Base-by-base conservation (phyloP, 2,888 invertebrate species). In the Leptopilina drosophilae region DNA sequence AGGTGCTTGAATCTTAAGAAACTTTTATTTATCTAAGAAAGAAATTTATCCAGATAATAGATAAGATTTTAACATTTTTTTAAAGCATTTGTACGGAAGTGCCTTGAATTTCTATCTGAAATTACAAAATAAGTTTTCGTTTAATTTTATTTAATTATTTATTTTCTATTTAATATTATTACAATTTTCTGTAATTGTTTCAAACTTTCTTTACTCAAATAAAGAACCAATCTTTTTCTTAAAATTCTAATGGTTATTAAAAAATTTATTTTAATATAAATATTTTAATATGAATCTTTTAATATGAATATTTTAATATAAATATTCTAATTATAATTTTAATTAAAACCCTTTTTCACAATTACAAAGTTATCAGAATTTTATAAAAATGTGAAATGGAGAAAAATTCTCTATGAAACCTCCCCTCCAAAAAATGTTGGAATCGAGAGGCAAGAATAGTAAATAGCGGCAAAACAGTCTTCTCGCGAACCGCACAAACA, bases 341-440 rank as follows among this genome's bases (percentile, higher is more conserved):
- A 59, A n/a, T n/a, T 42, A 0, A 9, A n/a, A 14, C 6, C 42
- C 7, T 42, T 42, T 42, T 42, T 6, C 8, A 8, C 7, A 1
- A 42, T 8, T 6, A 7, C 8, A 8, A 42, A 42, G 7, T 42
- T 42, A 42, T 42, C 7, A 42, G 8, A 42, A 42, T 42, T 59
- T 59, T n/a, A 59, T 59, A n/a, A 56, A 56, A 59, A 7, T n/a
- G 59, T n/a, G 9, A 62, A 62, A 3, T 62, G n/a, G 20, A 1
- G 9, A 62, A 62, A 62, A 62, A 62, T n/a, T 65, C n/a, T n/a
- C 33, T 8, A 46, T 14, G 7, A 46, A 33, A 40, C 42, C 42
- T 66, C 66, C 66, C 46, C 66, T 66, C 66, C 46, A 66, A 66
- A 42, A 15, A 46, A 66, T 15, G 15, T 40, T 9, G 46, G 66